Evolutionary conservation across 2,797 vertebrate species (phyloP).

Genomic region (Vultur gryphus): DNA sequence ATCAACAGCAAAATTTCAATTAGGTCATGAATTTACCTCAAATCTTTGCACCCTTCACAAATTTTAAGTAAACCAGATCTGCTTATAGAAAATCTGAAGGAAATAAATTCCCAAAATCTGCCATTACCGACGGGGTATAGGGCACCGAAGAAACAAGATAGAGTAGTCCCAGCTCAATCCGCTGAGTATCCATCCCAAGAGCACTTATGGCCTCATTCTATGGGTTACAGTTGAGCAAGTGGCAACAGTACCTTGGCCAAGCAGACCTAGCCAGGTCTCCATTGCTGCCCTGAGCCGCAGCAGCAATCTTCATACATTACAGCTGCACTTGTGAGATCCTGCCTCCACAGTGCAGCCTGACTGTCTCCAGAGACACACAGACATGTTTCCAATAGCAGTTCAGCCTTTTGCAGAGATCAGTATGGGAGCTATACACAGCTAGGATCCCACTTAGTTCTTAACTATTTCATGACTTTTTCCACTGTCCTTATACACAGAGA

Average conservation of each 20-base stretch:
- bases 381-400: not conserved
- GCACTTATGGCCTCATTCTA: no score
- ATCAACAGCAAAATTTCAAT: not conserved
- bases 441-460: not conserved
- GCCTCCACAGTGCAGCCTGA: rapidly evolving
- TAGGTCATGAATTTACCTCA: not conserved
- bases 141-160: not conserved
- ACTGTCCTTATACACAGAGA: not conserved
- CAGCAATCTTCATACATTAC: not conserved
- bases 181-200: not conserved
- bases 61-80: not conserved
- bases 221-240: not conserved
- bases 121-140: not conserved
- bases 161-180: not conserved
- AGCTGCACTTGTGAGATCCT: not conserved
- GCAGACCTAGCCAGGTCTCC: not conserved
- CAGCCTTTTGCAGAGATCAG: not conserved
- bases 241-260: not conserved
- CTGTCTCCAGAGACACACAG: not conserved
- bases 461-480: not conserved
- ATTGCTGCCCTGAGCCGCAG: not conserved
- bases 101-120: not conserved
- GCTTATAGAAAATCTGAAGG: not conserved
- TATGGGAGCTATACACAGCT: not conserved
- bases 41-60: not conserved